Evolutionary conservation across 1,140 invertebrate genomes (phyloP).

Genomic region (Onthophagus taurus): DNA sequence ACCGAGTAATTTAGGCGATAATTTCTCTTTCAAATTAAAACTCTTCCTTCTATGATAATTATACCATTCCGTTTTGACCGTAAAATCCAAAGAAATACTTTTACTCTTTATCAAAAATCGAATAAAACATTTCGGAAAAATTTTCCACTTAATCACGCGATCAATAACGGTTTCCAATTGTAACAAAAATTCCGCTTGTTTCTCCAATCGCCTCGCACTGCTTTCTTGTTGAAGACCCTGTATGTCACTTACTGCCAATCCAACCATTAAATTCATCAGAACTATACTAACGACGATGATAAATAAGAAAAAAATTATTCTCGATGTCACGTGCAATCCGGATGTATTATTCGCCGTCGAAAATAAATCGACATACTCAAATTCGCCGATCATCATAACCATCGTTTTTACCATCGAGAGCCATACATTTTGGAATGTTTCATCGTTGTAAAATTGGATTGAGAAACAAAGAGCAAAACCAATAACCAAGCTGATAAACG

Average conservation of each 20-base stretch:
- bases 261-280: constrained; percentile 53
- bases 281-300: constrained; percentile 53
- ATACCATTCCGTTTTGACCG: too few relatives aligned
- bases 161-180: constrained; percentile 26
- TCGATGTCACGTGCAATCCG: constrained; percentile 19
- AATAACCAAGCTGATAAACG: constrained; percentile 45
- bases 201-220: constrained; percentile 24
- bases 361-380: constrained; percentile 42
- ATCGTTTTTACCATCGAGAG: constrained; percentile 42
- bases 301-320: constrained; percentile 50
- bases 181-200: constrained; percentile 24
- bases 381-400: constrained; percentile 53
- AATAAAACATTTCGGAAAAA: constrained; percentile 17
- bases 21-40: too few relatives aligned
- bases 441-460: constrained; percentile 39
- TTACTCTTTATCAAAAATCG: constrained; percentile 15
- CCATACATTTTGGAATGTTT: constrained; percentile 39
- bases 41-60: too few relatives aligned
- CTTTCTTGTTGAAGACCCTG: constrained; percentile 23
- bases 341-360: constrained; percentile 5
- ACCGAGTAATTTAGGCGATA: too few relatives aligned
- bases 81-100: too few relatives aligned
- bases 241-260: constrained; percentile 54
- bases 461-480: constrained; percentile 48
- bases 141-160: constrained; percentile 14